Evolutionary conservation across 2,113 vertebrate genomes (phyloP).

Genomic region (Melanerpes aurifrons): DNA sequence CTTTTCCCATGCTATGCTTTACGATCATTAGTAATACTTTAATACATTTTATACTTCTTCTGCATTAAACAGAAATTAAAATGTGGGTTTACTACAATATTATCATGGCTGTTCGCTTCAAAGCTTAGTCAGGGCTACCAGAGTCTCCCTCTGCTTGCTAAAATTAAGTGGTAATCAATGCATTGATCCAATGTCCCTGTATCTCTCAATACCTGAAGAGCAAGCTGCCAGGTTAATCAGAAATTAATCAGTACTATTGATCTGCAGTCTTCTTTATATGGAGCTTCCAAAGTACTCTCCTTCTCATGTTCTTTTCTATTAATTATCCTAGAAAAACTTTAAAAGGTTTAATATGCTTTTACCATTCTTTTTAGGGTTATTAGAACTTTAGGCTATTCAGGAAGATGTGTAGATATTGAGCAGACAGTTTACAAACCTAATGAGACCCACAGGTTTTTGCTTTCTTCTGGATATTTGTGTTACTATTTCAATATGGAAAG

Average conservation of each 20-base stretch:
- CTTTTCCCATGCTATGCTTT: not conserved
- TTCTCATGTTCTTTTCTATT: not conserved
- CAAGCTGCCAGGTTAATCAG: slow-evolving; percentile 7
- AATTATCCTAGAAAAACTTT: not conserved
- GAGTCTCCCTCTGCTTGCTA: not conserved
- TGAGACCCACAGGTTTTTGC: not conserved
- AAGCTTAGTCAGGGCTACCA: not conserved
- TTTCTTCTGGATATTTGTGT: not conserved
- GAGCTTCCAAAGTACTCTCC: not conserved
- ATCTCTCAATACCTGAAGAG: not conserved
- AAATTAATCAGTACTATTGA: slow-evolving; percentile 29
- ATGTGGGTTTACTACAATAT: not conserved
- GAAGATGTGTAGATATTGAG: not conserved
- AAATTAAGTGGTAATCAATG: not conserved
- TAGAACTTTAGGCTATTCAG: not conserved
- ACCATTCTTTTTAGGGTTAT: not conserved
- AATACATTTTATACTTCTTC: not conserved
- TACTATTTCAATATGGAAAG: slow-evolving; percentile 15
- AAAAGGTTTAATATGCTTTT: not conserved
- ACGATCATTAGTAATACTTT: not conserved
- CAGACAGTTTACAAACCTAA: not conserved
- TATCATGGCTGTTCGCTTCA: not conserved
- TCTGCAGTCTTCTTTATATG: not conserved
- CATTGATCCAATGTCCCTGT: not conserved
- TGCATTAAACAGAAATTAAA: slow-evolving; percentile 36